Conservation (phyloP, 2,113 vertebrate genomes). For the Fulica atra region DNA sequence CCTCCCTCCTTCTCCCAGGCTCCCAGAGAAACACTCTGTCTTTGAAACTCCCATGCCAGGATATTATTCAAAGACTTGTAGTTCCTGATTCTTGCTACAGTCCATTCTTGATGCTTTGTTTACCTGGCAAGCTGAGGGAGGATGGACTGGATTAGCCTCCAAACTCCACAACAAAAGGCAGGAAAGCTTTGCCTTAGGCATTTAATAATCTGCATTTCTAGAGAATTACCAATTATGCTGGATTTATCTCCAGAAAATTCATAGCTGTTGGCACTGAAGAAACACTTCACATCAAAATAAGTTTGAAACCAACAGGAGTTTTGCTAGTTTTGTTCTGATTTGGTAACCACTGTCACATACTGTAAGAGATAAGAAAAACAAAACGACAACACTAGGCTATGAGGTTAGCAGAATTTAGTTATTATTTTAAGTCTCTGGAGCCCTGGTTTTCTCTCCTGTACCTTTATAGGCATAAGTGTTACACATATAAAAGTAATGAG, state of each 20-base stretch:
- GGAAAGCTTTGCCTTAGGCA: background rate
- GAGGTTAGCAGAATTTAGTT: background rate
- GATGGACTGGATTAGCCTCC: slow-evolving; percentile 18
- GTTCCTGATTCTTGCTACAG: background rate
- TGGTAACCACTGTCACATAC: background rate
- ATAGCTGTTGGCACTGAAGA: background rate
- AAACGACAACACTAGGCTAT: background rate
- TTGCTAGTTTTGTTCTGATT: background rate
- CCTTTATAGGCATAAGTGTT: background rate
- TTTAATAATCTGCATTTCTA: slow-evolving; percentile 10
- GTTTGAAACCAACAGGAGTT: background rate
- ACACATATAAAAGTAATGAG: background rate
- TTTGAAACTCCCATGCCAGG: background rate
- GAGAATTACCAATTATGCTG: background rate
- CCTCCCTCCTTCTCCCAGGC: background rate
- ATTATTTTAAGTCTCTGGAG: background rate
- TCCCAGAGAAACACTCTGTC: background rate
- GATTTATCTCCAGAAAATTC: background rate
- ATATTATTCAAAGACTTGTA: slow-evolving; percentile 8
- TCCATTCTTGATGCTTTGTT: background rate
- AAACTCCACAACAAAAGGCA: slow-evolving; percentile 16
- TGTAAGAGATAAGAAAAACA: background rate
- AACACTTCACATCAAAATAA: background rate
- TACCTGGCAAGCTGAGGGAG: slow-evolving; percentile 15
- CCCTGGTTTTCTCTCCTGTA: background rate